phyloP scores from a whole-genome alignment of 2,797 vertebrate genomes.

The Gymnodraco acuticeps region DNA sequence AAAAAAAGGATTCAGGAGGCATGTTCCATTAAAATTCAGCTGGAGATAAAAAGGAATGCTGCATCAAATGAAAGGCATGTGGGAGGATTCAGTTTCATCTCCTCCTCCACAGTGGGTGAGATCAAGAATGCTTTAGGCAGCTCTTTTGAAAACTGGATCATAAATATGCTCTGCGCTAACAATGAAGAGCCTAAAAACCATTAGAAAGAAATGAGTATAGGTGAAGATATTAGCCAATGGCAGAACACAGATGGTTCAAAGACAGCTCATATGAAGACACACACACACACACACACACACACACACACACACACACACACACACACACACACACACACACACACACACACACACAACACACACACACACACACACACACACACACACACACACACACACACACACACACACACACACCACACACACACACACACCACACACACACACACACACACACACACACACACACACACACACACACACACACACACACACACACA shows the following conservation, averaged over 20 bases:
- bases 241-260: constrained; percentile 42
- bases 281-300: background rate
- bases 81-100: constrained; percentile 49
- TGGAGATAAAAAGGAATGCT: constrained; percentile 31
- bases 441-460: background rate
- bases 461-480: background rate
- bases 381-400: background rate
- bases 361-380: too few relatives aligned
- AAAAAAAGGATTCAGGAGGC: constrained; percentile 18
- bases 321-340: too few relatives aligned
- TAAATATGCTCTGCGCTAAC: constrained; percentile 13
- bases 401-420: background rate
- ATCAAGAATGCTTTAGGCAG: constrained; percentile 18
- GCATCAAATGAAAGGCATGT: constrained; percentile 33
- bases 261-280: constrained; percentile 20
- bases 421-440: constrained; percentile 5
- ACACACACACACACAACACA: background rate
- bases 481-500: background rate
- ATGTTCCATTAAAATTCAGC: constrained; percentile 40
- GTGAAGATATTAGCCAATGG: constrained; percentile 23
- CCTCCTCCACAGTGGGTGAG: constrained; percentile 32
- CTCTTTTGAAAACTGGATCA: constrained; percentile 9
- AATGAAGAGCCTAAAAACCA: background rate
- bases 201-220: background rate
- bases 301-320: background rate